These are phyloP conservation scores for Microctenopoma steveboyesi DNA, from an alignment of 2,797 vertebrate genomes.

Conservation along the genomic window DNA sequence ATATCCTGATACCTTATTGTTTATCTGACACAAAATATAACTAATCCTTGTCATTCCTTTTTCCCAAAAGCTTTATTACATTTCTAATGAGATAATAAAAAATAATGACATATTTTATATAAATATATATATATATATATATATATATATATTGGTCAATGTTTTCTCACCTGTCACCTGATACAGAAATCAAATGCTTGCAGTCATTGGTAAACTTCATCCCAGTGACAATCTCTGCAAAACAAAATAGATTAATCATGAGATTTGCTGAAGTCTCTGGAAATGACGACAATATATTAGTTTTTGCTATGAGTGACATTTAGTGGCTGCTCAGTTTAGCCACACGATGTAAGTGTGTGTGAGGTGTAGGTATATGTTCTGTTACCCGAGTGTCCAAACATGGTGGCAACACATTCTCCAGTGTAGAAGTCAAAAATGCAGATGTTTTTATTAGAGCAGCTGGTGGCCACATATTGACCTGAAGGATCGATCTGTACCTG, in stretches of 20 bases:
- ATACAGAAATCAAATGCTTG: constrained; percentile 93
- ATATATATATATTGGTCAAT: background rate
- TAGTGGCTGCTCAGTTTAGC: background rate
- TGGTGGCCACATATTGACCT: constrained; percentile 93
- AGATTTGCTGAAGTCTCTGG: background rate
- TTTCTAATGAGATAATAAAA: too few relatives aligned
- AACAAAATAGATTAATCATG: constrained; percentile 1
- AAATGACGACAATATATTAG: background rate
- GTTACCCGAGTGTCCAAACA: constrained; percentile 96
- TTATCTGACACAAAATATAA: background rate
- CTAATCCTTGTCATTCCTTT: background rate
- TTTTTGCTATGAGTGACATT: constrained; percentile 4
- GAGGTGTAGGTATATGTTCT: constrained; percentile 8
- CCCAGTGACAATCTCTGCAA: constrained; percentile 92
- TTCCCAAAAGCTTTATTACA: too few relatives aligned
- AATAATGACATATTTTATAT: too few relatives aligned
- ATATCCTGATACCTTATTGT: constrained; percentile 3
- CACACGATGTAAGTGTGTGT: background rate
- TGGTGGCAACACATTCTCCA: constrained; percentile 92
- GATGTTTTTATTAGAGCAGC: constrained; percentile 95
- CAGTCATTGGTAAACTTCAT: constrained; percentile 97
- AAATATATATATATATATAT: background rate
- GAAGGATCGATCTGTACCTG: constrained; percentile 96
- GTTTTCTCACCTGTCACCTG: constrained; percentile 91
- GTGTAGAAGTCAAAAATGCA: constrained; percentile 93